Evolutionary conservation across 2,888 invertebrate genomes (phyloP), one percentile per base, ranked within the genome.

Genomic region (Gasteruption jaculator): DNA sequence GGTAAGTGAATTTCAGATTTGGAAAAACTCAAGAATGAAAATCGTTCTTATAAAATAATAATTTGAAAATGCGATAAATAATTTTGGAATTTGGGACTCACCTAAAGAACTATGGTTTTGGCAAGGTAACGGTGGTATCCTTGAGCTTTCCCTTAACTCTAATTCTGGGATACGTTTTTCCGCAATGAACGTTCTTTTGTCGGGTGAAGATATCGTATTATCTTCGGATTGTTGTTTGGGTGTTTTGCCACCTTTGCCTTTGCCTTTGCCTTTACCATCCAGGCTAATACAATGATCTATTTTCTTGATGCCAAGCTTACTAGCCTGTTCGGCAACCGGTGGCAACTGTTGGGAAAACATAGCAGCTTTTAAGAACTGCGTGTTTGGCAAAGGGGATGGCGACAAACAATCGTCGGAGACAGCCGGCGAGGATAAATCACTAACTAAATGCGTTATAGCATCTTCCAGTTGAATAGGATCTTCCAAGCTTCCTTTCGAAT

Each of bases 401-500:
- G 63, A 45, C 1, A 52, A 38, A 8, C 50, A 45, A 8, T 61
- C 63, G 3, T 66, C 60, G 6, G 66, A 58, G 11, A 65, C 60
- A 2, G 71, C 64, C 11, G 74, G 73, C 2, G 73, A 72, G 26
- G 76, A 63, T 12, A 73, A 49, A 41, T 68, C 68, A 47, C 79
- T 76, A 47, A 83, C 76, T 27, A 90, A 72, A 58, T 85, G 81
- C 59, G 82, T 78, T 22, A 90, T 82, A 37, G 85, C 86, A 38
- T 79, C 77, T 60, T 87, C 84, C 37, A 89, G 62, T 42, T 81
- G 76, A 44, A 76, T 74, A 0, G 86, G 85, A 71, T 87, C 83
- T 60, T 86, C 86, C 0, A 85, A 80, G 1, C 77, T 77, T 26
- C 76, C 66, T 29, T 57, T 56, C 4, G 73, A 48, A 31, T 66